Conservation (phyloP, 2,888 invertebrate genomes). For the Harpalus rufipes region DNA sequence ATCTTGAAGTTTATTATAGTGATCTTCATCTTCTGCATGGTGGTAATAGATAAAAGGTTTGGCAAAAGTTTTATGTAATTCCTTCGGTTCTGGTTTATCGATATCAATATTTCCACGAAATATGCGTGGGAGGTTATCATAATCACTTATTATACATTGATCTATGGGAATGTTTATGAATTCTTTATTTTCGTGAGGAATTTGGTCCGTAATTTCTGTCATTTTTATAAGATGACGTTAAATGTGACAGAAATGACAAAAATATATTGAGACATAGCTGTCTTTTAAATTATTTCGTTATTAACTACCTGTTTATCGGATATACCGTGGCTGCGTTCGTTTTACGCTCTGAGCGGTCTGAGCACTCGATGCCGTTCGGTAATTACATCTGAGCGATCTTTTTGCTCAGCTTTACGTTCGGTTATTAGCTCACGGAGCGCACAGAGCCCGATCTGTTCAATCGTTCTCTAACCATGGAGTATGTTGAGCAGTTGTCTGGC, state of each 20-base stretch:
- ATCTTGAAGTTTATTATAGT: neutral
- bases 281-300: constrained; percentile 20
- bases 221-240: constrained; percentile 54
- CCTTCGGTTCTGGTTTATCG: neutral
- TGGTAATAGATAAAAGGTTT: constrained; percentile 55
- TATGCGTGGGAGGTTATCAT: constrained; percentile 21
- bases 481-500: no score
- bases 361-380: no score
- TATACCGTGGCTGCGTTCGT: no score
- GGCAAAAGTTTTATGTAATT: constrained; percentile 32
- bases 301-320: no score
- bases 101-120: constrained; percentile 17
- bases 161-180: constrained; percentile 1
- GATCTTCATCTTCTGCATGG: constrained; percentile 73
- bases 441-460: no score
- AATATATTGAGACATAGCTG: constrained; percentile 20
- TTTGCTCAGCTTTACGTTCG: no score
- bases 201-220: constrained; percentile 58
- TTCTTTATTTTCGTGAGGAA: constrained; percentile 52
- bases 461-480: no score
- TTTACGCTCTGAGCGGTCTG: no score
- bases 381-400: no score
- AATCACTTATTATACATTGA: constrained; percentile 36
- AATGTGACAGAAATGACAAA: constrained; percentile 34
- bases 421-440: no score